These are phyloP conservation scores for Halcyon leucocephala DNA, from an alignment of 2,797 vertebrate genomes.

Conservation along the genomic window DNA sequence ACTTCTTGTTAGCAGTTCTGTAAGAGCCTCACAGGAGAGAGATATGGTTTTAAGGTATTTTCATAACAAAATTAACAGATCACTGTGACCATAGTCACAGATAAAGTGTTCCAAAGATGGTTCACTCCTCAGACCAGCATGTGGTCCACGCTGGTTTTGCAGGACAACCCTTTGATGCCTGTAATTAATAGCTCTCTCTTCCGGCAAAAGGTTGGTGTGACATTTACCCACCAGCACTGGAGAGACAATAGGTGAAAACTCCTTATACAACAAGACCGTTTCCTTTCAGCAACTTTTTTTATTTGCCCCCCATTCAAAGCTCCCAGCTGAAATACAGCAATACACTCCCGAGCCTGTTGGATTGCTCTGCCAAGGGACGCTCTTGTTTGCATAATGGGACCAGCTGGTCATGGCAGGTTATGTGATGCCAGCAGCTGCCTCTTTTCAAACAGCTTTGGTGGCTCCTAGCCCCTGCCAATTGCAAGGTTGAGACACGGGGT, in stretches of 20 bases:
- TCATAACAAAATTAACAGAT: background rate
- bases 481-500: background rate
- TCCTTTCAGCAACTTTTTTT: background rate
- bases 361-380: slow-evolving; percentile 22
- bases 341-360: background rate
- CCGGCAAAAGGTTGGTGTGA: background rate
- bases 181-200: background rate
- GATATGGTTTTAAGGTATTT: background rate
- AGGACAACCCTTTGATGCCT: background rate
- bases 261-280: background rate
- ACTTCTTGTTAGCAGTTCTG: background rate
- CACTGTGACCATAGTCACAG: background rate
- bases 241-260: background rate
- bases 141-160: background rate
- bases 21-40: background rate
- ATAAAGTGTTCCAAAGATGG: rapidly evolving
- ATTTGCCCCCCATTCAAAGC: background rate
- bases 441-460: slow-evolving; percentile 45
- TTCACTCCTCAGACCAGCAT: background rate
- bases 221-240: background rate
- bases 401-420: slow-evolving; percentile 56
- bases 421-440: slow-evolving; percentile 24
- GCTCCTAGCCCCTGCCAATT: slow-evolving; percentile 12
- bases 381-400: slow-evolving; percentile 52
- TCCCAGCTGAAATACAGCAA: background rate